Percentiles rank a stretch among this genome's conserved stretches.
Conservation (phyloP, 2,797 vertebrate genomes). For the Cephalopachus bancanus region DNA sequence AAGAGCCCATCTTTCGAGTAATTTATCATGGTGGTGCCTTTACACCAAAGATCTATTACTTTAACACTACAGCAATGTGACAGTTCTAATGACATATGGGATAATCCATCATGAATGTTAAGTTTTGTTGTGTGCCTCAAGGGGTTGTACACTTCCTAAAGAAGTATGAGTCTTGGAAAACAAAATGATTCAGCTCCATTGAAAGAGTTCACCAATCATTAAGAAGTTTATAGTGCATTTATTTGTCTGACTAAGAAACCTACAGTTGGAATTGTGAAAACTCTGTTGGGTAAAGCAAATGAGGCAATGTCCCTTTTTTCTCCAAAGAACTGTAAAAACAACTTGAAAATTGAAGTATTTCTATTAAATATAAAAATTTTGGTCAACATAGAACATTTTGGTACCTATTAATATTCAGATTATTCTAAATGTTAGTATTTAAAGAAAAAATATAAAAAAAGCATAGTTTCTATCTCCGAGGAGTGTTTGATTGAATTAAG, state of each 20-base stretch:
- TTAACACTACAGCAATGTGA: not conserved
- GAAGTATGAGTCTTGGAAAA: slow-evolving; percentile 32
- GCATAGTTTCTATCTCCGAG: not conserved
- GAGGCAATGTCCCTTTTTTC: not conserved
- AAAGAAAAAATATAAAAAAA: not conserved
- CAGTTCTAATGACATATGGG: slow-evolving; percentile 23
- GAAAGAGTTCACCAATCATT: not conserved
- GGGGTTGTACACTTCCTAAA: slow-evolving; percentile 15
- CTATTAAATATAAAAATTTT: not conserved
- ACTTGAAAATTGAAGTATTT: not conserved
- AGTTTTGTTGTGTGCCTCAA: slow-evolving; percentile 37
- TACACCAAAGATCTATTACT: slow-evolving; percentile 58
- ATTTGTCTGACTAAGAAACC: not conserved
- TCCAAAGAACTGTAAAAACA: not conserved
- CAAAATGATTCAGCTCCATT: not conserved
- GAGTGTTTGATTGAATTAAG: not conserved
- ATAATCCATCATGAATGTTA: slow-evolving; percentile 44
- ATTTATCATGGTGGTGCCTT: slow-evolving; percentile 52
- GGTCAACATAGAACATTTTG: not conserved
- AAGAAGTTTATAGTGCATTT: not conserved
- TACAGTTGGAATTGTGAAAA: not conserved
- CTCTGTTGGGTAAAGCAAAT: not conserved
- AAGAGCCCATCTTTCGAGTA: slow-evolving; percentile 53
- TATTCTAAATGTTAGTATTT: not conserved
- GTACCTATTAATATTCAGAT: not conserved